phyloP scores from a whole-genome alignment of 2,113 vertebrate species.

The Rhea pennata region DNA sequence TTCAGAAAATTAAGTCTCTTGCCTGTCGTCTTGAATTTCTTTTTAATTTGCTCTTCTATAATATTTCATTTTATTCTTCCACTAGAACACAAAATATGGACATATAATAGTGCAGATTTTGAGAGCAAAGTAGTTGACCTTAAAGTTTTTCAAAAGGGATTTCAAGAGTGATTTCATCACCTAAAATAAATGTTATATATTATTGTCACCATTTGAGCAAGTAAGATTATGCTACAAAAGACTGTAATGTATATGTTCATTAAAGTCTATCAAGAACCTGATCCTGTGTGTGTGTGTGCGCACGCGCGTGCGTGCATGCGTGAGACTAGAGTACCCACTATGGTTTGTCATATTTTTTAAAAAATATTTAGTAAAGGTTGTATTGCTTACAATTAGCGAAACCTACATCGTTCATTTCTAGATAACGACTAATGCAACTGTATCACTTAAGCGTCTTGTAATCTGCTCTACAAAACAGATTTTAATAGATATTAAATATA shows the following conservation, averaged over 20 bases:
- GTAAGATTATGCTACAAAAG: neutral
- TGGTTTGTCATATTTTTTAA: neutral
- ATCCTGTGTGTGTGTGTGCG: neutral
- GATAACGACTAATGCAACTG: neutral
- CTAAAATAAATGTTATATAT: neutral
- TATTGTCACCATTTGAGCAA: neutral
- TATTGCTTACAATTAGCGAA: neutral
- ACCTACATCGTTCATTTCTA: neutral
- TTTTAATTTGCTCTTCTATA: neutral
- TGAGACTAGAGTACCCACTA: neutral
- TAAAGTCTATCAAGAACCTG: slow-evolving; percentile 17
- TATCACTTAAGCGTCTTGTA: neutral
- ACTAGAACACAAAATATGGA: neutral
- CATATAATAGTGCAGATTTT: neutral
- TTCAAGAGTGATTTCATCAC: neutral
- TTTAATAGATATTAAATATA: neutral
- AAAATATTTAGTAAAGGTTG: neutral
- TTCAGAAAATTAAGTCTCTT: neutral
- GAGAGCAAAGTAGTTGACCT: neutral
- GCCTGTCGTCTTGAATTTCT: neutral
- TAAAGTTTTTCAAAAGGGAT: neutral
- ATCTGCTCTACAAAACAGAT: neutral
- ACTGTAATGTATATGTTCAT: slow-evolving; percentile 20
- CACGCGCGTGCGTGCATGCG: neutral
- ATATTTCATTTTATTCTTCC: neutral